Conservation (phyloP, 2,797 vertebrate genomes). For the Benthosema pterotum region DNA sequence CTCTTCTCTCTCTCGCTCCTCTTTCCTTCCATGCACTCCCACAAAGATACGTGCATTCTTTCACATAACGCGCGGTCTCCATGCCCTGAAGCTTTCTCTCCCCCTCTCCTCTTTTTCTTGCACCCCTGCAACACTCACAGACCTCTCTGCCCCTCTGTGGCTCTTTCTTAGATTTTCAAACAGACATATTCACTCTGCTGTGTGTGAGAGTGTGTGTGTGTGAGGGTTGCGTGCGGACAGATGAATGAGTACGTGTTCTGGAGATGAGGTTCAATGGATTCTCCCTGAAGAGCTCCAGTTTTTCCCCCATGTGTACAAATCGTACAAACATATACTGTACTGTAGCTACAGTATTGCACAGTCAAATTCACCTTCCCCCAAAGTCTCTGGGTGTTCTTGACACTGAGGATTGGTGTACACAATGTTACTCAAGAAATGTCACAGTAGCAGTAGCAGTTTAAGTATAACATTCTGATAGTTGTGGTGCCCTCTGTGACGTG, state of each 20-base stretch:
- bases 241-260: slow-evolving; percentile 64
- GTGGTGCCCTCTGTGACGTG: too few species aligned
- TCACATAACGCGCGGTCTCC: slow-evolving; percentile 65
- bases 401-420: too few species aligned
- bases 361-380: too few species aligned
- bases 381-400: too few species aligned
- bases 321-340: background rate
- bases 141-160: slow-evolving; percentile 52
- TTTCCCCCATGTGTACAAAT: too few species aligned
- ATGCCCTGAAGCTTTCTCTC: slow-evolving; percentile 66
- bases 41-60: slow-evolving; percentile 73
- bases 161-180: slow-evolving; percentile 59
- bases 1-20: slow-evolving; percentile 55
- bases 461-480: too few species aligned
- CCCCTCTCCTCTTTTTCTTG: slow-evolving; percentile 40
- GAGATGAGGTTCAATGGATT: slow-evolving; percentile 68
- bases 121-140: slow-evolving; percentile 54
- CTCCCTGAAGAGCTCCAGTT: slow-evolving; percentile 43
- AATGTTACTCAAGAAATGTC: too few species aligned
- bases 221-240: slow-evolving; percentile 42
- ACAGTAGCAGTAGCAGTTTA: too few species aligned
- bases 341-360: background rate
- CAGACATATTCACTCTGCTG: slow-evolving; percentile 49
- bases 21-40: slow-evolving; percentile 29
- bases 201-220: slow-evolving; percentile 32